phyloP scores from a whole-genome alignment of 2,888 invertebrate species.

The Meliscaeva auricollis region DNA sequence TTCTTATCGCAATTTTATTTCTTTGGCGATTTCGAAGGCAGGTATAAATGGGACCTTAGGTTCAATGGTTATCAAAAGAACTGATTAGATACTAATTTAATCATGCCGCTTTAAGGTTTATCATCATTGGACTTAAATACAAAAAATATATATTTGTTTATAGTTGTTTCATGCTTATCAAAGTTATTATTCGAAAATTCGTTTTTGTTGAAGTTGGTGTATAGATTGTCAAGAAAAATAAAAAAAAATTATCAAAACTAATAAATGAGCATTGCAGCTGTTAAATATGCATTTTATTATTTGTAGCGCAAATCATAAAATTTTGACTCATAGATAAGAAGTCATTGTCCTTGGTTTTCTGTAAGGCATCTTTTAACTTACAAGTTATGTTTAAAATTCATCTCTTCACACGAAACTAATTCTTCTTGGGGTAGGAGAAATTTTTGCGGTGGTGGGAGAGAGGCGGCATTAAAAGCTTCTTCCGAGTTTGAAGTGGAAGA shows the following conservation, averaged over 20 bases:
- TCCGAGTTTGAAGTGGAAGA: too few species aligned
- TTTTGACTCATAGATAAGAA: not conserved
- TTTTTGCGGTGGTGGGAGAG: too few species aligned
- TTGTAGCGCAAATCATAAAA: not conserved
- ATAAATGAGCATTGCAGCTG: not conserved
- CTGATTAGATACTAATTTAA: constrained; percentile 24
- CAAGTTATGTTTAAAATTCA: too few species aligned
- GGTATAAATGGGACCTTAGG: constrained; percentile 16
- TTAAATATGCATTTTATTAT: not conserved
- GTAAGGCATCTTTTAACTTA: too few species aligned
- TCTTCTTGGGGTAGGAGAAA: too few species aligned
- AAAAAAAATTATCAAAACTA: constrained; percentile 8
- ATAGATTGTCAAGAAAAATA: not conserved
- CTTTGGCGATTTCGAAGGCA: constrained; percentile 1
- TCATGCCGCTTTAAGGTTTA: not conserved
- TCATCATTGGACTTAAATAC: constrained; percentile 1
- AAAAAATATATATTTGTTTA: constrained; percentile 2
- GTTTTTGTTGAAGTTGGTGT: not conserved
- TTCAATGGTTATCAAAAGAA: constrained; percentile 11
- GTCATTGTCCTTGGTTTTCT: too few species aligned
- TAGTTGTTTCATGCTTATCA: constrained; percentile 1
- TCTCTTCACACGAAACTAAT: too few species aligned
- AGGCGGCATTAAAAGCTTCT: too few species aligned
- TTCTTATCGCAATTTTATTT: constrained; percentile 17
- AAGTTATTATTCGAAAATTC: constrained; percentile 3